These are phyloP conservation scores for Oceanodroma leucorhoa DNA, from an alignment of 2,797 vertebrate genomes.

Conservation along the genomic window DNA sequence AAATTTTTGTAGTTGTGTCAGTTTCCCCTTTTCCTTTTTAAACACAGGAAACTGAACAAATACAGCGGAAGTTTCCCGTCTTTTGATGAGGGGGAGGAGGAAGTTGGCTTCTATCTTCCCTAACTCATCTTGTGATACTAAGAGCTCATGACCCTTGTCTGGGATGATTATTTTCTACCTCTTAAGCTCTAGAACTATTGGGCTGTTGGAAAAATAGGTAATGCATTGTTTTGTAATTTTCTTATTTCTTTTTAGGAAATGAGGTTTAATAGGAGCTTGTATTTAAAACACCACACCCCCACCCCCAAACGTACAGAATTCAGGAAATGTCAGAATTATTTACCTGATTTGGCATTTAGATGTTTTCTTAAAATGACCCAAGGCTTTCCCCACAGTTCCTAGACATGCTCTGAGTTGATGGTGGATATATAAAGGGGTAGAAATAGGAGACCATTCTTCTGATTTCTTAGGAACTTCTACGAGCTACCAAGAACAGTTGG, in stretches of 20 bases:
- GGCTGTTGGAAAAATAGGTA: not conserved
- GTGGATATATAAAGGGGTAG: not conserved
- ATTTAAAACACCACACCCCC: not conserved
- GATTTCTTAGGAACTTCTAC: not conserved
- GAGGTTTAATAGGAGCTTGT: not conserved
- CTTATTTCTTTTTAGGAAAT: not conserved
- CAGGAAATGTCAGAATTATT: not conserved
- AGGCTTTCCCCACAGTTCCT: not conserved
- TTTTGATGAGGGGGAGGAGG: not conserved
- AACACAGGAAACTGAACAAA: not conserved
- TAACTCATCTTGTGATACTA: not conserved
- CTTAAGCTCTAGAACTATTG: not conserved
- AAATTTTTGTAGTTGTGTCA: not conserved
- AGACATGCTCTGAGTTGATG: not conserved
- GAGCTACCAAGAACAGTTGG: not conserved
- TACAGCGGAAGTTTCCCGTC: not conserved
- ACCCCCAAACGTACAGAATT: not conserved
- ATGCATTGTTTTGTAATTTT: not conserved
- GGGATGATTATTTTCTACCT: not conserved
- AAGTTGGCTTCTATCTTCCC: not conserved
- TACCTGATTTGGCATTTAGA: not conserved
- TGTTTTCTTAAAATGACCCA: not conserved
- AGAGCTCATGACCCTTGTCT: not conserved
- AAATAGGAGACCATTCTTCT: not conserved
- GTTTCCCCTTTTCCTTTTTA: constrained; percentile 5